Percentiles rank a stretch among this genome's conserved stretches.
Evolutionary conservation across 2,113 vertebrate genomes (phyloP).

Genomic region (Chlorodrepanis virens): DNA sequence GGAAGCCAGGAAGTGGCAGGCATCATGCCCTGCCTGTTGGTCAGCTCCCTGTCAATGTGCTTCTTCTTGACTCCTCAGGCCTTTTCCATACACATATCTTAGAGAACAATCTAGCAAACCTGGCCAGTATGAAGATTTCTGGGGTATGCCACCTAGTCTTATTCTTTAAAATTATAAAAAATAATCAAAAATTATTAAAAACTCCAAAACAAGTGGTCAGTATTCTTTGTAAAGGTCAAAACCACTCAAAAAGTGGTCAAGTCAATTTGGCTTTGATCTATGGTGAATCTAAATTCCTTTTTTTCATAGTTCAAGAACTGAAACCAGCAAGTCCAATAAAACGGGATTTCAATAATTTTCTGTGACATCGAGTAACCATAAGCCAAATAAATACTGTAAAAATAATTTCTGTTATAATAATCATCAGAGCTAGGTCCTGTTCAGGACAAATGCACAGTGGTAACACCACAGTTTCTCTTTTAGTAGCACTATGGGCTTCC

Average conservation of each 20-base stretch:
- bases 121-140: neutral
- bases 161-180: neutral
- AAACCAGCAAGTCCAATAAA: neutral
- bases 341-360: neutral
- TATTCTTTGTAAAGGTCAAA: neutral
- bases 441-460: neutral
- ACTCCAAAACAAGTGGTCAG: neutral
- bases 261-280: neutral
- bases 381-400: neutral
- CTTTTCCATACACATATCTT: rapidly evolving
- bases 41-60: neutral
- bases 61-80: neutral
- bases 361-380: neutral
- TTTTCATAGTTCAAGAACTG: neutral
- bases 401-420: neutral
- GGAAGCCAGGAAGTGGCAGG: neutral
- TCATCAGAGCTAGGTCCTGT: neutral
- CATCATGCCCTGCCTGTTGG: neutral
- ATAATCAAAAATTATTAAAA: neutral
- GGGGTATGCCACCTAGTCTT: neutral
- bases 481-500: neutral
- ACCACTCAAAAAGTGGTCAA: neutral
- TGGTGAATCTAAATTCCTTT: neutral
- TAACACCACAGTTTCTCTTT: neutral
- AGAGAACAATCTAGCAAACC: neutral